These are phyloP conservation scores for Beaufortia kweichowensis DNA, from an alignment of 2,113 vertebrate species.

Conservation along the genomic window DNA sequence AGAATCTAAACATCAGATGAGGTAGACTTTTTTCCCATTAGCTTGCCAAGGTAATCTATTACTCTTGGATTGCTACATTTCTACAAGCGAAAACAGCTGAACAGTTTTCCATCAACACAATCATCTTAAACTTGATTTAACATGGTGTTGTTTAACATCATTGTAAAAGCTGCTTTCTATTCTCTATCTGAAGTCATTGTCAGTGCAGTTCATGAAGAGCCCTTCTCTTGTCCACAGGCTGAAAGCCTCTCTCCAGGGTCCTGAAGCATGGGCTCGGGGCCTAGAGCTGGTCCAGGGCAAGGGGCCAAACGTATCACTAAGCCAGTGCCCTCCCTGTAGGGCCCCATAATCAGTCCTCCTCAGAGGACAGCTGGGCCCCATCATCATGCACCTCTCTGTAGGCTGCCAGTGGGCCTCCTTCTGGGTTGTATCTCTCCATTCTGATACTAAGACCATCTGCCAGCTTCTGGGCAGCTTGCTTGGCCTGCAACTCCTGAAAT, in stretches of 20 bases:
- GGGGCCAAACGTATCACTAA: conserved; percentile 55
- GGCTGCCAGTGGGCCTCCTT: conserved; percentile 71
- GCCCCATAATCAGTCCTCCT: conserved; percentile 74
- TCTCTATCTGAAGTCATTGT: conserved; percentile 28
- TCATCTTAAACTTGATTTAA: conserved; percentile 8
- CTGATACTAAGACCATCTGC: conserved; percentile 81
- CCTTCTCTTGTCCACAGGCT: conserved; percentile 48
- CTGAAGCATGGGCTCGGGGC: conserved; percentile 54
- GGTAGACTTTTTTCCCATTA: not conserved
- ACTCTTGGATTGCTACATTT: not conserved
- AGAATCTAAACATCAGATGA: not conserved
- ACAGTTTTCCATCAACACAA: not conserved
- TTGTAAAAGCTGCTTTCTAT: not conserved
- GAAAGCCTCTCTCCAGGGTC: conserved; percentile 51
- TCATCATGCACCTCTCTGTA: conserved; percentile 87
- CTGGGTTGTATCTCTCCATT: conserved; percentile 82
- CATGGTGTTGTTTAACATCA: conserved; percentile 38
- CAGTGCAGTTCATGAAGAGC: conserved; percentile 47
- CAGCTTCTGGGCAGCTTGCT: conserved; percentile 88
- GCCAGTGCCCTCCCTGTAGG: conserved; percentile 49
- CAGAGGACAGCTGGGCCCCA: conserved; percentile 76
- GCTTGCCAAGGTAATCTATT: conserved; percentile 11
- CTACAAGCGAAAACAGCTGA: not conserved
- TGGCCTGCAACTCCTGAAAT: conserved; percentile 87
- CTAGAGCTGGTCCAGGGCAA: conserved; percentile 63